These are phyloP conservation scores for Drosophila kurseongensis DNA, from an alignment of 1,140 invertebrate species.

Conservation along the genomic window DNA sequence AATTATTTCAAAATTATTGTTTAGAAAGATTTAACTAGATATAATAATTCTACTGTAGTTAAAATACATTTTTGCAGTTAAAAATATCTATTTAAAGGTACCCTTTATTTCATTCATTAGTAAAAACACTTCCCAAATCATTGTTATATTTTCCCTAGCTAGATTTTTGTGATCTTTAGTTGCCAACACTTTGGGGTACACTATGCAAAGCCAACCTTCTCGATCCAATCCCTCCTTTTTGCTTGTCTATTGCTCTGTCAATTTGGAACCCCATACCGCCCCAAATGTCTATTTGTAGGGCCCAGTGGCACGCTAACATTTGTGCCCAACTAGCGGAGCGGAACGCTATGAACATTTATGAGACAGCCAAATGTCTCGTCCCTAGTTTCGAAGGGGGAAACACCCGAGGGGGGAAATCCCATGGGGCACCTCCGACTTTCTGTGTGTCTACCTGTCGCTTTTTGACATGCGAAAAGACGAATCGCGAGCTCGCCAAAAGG, in stretches of 20 bases:
- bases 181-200: constrained; percentile 17
- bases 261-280: constrained; percentile 53
- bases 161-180: not conserved
- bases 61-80: no score
- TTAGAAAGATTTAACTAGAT: no score
- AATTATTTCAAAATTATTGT: no score
- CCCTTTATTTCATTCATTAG: no score
- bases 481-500: constrained; percentile 42
- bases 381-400: constrained; percentile 13
- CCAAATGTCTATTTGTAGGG: constrained; percentile 47
- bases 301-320: constrained; percentile 60
- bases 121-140: no score
- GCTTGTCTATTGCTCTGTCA: constrained; percentile 52
- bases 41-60: no score
- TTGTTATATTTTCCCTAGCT: not conserved
- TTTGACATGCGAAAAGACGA: constrained; percentile 78
- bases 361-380: constrained; percentile 74
- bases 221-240: not conserved
- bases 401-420: constrained; percentile 1
- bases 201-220: constrained; percentile 3
- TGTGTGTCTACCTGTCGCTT: constrained; percentile 74
- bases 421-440: constrained; percentile 21
- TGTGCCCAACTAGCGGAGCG: constrained; percentile 56
- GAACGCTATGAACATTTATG: constrained; percentile 74
- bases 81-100: no score